These are phyloP conservation scores for Cremastinae sp. DNA, from an alignment of 2,888 invertebrate genomes.

Conservation along the genomic window DNA sequence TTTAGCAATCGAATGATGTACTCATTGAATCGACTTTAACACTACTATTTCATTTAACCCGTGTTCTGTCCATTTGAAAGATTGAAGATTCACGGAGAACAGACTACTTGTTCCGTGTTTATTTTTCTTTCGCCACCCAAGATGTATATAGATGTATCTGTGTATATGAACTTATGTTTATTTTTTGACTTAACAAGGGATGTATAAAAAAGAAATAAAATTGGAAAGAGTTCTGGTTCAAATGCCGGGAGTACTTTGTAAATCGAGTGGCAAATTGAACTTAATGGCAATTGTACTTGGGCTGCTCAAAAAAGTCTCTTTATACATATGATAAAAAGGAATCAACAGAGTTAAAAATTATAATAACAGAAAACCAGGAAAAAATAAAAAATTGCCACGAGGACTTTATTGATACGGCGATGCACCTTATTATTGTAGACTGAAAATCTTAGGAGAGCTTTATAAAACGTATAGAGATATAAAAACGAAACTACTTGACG, in stretches of 20 bases:
- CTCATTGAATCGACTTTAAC: slow-evolving; percentile 42
- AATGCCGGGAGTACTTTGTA: slow-evolving; percentile 40
- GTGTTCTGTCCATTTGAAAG: slow-evolving; percentile 10
- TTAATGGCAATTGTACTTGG: slow-evolving; percentile 60
- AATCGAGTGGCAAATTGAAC: slow-evolving; percentile 56
- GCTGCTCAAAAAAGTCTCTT: slow-evolving; percentile 63
- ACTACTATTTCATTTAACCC: slow-evolving; percentile 29
- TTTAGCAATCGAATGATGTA: slow-evolving; percentile 44
- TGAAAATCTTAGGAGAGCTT: slow-evolving; percentile 53
- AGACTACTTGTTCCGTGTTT: slow-evolving; percentile 17
- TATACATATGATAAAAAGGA: slow-evolving; percentile 40
- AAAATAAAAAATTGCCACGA: slow-evolving; percentile 35
- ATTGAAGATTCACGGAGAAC: slow-evolving; percentile 25
- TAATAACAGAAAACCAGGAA: slow-evolving; percentile 9
- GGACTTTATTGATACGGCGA: slow-evolving; percentile 40
- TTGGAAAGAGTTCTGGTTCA: slow-evolving; percentile 40
- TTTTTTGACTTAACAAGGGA: slow-evolving; percentile 50
- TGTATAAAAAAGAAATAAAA: slow-evolving; percentile 46
- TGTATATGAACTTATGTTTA: slow-evolving; percentile 60
- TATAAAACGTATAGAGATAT: slow-evolving; percentile 47
- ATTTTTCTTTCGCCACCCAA: slow-evolving; percentile 20
- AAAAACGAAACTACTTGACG: slow-evolving; percentile 33
- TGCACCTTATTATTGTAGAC: slow-evolving; percentile 57
- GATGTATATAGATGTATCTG: slow-evolving; percentile 62
- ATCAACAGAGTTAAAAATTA: slow-evolving; percentile 22